Evolutionary conservation across 2,113 vertebrate genomes (phyloP), one percentile per base, ranked within the genome.

Genomic region (Nannobrachium achirus): DNA sequence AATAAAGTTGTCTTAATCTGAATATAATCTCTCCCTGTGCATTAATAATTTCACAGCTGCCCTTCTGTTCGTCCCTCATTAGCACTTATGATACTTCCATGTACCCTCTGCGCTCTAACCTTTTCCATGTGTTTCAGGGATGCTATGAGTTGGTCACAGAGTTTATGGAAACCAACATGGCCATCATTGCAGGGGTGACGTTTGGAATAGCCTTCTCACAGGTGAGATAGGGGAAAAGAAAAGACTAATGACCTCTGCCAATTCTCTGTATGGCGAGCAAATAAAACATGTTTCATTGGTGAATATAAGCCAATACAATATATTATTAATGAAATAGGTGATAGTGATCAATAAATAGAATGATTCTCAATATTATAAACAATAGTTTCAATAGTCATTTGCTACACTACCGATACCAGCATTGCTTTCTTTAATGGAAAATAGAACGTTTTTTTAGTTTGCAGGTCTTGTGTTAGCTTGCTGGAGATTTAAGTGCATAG

Each of bases 81-180:
- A 19, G 10, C 63, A 59, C 75, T 50, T 66, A 53, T 73, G 80
- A 83, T 76, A 16, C 19, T 14, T 74, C 76, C 82, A 3, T 3
- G 13, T 18, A 9, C 69, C 71, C 64, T 38, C 55, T 57, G 65
- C 79, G 0, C 19, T 77, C 64, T 76, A 68, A 74, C 77, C 53
- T 57, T 45, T 56, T 76, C 38, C 60, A 76, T 84, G 56, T 83
- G 40, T 80, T 82, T 38, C 82, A 99, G 98, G 98, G 98, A 74
- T 99, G 98, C 86, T 99, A 97, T 18, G 96, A 98, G 88, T 91
- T 98, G 91, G 97, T 99, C 91, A 99, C 98, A 82, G 94, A 94
- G 66, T 99, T 99, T 89, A 98, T 99, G 93, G 97, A 99, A 80
- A 98, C 95, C 78, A 99, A 99, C 92, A 98, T 99, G 97, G 97